Evolutionary conservation across 2,113 vertebrate genomes (phyloP).

Genomic region (Peromyscus polionotus): DNA sequence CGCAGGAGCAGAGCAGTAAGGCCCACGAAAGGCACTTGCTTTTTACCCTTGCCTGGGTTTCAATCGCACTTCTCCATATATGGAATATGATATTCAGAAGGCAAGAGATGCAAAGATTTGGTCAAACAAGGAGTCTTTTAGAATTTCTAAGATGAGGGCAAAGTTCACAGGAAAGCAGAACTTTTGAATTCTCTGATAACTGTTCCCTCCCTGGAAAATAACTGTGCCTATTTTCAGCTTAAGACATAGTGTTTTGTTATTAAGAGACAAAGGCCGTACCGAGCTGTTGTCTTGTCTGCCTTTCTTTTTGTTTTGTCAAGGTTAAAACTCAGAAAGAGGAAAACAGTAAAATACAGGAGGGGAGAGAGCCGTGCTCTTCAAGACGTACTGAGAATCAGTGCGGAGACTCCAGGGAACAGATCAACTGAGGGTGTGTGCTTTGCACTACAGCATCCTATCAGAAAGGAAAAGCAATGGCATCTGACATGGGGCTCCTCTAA

Average conservation of each 20-base stretch:
- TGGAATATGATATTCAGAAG: neutral
- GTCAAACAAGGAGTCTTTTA: neutral
- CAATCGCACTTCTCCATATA: neutral
- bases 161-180: neutral
- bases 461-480: neutral
- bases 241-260: neutral
- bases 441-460: neutral
- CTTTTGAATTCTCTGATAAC: neutral
- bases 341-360: neutral
- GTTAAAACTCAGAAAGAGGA: conserved; percentile 13
- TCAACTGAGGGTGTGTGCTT: neutral
- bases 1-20: conserved; percentile 21
- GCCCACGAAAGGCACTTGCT: neutral
- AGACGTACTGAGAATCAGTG: neutral
- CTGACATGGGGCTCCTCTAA: neutral
- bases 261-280: no score
- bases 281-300: neutral
- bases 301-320: neutral
- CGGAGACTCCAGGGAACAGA: neutral
- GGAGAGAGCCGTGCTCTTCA: neutral
- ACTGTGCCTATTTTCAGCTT: neutral
- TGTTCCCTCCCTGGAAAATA: neutral
- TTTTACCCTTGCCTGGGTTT: neutral
- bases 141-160: neutral
- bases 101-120: neutral